These are phyloP conservation scores for Protobothrops flavoviridis DNA, from an alignment of 2,113 vertebrate species.

Conservation along the genomic window DNA sequence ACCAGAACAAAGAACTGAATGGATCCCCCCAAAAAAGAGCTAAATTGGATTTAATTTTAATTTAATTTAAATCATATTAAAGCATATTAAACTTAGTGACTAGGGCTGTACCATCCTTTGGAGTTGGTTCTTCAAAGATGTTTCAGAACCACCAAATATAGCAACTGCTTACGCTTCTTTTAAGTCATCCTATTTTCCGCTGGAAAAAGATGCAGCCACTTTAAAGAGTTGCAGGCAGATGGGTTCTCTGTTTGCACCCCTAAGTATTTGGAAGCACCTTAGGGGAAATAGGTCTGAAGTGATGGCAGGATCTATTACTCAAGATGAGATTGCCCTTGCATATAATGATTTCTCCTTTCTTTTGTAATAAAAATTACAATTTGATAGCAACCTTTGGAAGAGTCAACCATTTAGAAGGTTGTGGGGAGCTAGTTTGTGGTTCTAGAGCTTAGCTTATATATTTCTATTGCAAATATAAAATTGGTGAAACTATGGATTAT, in stretches of 20 bases:
- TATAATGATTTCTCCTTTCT: not conserved
- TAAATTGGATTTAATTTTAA: not conserved
- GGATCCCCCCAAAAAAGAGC: not conserved
- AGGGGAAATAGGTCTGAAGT: not conserved
- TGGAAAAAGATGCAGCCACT: not conserved
- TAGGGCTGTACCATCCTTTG: not conserved
- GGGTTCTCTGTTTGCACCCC: not conserved
- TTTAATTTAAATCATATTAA: not conserved
- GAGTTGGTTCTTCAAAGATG: not conserved
- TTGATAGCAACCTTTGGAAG: not conserved
- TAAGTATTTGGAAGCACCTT: not conserved
- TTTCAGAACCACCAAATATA: not conserved
- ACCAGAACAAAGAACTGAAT: not conserved
- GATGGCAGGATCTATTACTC: not conserved
- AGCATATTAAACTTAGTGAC: not conserved
- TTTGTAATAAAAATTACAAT: not conserved
- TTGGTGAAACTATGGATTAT: not conserved
- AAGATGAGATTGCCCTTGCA: not conserved
- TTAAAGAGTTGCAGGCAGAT: not conserved
- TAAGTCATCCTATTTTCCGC: not conserved
- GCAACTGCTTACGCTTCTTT: not conserved
- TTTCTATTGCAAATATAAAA: not conserved
- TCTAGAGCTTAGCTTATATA: not conserved
- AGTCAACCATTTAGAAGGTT: not conserved
- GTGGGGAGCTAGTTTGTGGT: not conserved